phyloP scores from a whole-genome alignment of 2,888 invertebrate genomes.

The Teleiodes luculella region DNA sequence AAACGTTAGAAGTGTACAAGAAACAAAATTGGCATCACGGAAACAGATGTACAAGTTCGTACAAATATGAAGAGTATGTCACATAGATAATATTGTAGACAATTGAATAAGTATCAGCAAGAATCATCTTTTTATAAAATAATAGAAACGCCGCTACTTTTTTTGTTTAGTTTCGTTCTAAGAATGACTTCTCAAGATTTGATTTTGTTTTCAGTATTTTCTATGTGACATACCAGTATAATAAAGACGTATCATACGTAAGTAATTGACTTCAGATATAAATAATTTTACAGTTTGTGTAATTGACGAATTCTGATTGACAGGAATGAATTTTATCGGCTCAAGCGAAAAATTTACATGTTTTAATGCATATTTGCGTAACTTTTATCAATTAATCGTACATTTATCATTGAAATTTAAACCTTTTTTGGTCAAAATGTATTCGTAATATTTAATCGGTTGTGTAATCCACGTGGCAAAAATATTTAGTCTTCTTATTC shows the following conservation, averaged over 20 bases:
- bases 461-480: slow-evolving; percentile 18
- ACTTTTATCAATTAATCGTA: background rate
- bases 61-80: background rate
- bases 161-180: no score
- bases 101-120: no score
- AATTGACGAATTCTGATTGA: background rate
- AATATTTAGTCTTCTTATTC: background rate
- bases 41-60: background rate
- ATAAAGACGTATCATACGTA: background rate
- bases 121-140: no score
- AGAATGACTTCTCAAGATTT: no score
- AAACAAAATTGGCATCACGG: background rate
- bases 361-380: background rate
- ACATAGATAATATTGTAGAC: background rate
- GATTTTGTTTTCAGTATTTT: no score
- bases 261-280: background rate
- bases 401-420: background rate
- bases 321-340: background rate
- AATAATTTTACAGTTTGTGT: no score
- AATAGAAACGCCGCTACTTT: no score
- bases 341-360: background rate
- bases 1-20: background rate
- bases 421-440: slow-evolving; percentile 5
- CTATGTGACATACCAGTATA: background rate
- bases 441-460: slow-evolving; percentile 8